These are phyloP conservation scores for Melieria picta DNA, from an alignment of 2,888 invertebrate species.

Conservation along the genomic window DNA sequence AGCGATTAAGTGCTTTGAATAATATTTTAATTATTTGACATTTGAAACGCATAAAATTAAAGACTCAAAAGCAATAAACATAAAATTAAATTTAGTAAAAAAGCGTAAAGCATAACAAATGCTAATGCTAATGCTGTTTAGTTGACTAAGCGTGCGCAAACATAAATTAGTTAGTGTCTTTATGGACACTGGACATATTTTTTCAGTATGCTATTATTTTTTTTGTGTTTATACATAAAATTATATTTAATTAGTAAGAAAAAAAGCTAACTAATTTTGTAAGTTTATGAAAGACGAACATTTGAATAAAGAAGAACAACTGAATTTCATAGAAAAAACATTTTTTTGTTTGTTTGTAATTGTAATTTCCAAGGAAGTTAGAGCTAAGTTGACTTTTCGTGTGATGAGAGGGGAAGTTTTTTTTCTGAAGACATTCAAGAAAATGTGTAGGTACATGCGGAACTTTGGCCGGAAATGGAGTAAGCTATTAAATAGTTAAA, in stretches of 20 bases:
- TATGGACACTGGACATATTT: too few species aligned
- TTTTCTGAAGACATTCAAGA: background rate
- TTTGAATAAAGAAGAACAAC: conserved; percentile 53
- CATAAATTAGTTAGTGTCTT: too few species aligned
- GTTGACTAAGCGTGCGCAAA: too few species aligned
- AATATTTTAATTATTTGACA: conserved; percentile 48
- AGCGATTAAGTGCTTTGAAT: conserved; percentile 16
- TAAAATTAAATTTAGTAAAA: conserved; percentile 18
- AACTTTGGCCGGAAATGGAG: background rate
- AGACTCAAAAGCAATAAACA: conserved; percentile 59
- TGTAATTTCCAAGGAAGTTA: background rate
- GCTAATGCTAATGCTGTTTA: too few species aligned
- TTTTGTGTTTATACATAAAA: too few species aligned
- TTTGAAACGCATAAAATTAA: conserved; percentile 44
- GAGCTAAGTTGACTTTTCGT: background rate
- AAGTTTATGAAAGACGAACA: conserved; percentile 46
- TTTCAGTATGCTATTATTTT: too few species aligned
- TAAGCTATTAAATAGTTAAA: background rate
- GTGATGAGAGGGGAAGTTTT: background rate
- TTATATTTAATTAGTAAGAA: too few species aligned
- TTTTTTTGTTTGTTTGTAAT: conserved; percentile 6
- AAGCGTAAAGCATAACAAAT: conserved; percentile 14
- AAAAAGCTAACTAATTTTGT: too few species aligned
- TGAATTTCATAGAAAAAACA: conserved; percentile 36
- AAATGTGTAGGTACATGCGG: background rate